Base-by-base conservation (phyloP, 2,797 vertebrate genomes). In the Diplodus sargus region DNA sequence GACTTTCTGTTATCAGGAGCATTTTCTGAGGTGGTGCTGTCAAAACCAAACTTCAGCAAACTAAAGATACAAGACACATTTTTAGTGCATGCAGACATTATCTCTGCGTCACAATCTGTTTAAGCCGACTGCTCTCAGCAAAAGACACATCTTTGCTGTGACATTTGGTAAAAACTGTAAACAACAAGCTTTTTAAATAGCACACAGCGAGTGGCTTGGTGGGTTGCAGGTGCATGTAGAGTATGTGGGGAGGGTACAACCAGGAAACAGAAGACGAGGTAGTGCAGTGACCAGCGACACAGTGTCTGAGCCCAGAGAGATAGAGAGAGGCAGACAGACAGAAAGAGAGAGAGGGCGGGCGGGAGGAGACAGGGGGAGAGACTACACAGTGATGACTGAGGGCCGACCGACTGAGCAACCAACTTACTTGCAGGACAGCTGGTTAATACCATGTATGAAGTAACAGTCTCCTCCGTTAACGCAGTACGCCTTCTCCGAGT, bases 401-500 rank as follows among this genome's bases (percentile, higher is more conserved):
- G 70, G 67, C 39, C 39, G 59, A 61, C 12, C 4, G 47, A 62
- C 45, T 4, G 49, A 72, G 59, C 47, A 51, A 49, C 28, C 8
- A 89, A 97, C 97, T 99, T 97, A 99, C 98, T 98, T 98, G 97
- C 98, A 99, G 89, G 96, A 96, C 82, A 97, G 96, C 93, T 99
- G 96, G 93, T 99, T 99, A 93, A 99, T 97, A 95, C 97, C 98
- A 83, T 98, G 97, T 86, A 99, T 97, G 96, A 98, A 97, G 96
- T 98, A 99, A 96, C 98, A 99, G 94, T 98, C 97, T 66, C 98
- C 98, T 84, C 98, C 98, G 53, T 99, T 99, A 87, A 96, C 97
- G 83, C 98, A 99, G 90, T 98, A 96, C 78, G 97, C 95, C 93
- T 97, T 98, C 92, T 98, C 97, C 5, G 98, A 96, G 88, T 99